Percentiles rank a stretch among this genome's conserved stretches.
These are phyloP conservation scores for Bambusicola thoracicus DNA, from an alignment of 2,113 vertebrate species.

Conservation along the genomic window DNA sequence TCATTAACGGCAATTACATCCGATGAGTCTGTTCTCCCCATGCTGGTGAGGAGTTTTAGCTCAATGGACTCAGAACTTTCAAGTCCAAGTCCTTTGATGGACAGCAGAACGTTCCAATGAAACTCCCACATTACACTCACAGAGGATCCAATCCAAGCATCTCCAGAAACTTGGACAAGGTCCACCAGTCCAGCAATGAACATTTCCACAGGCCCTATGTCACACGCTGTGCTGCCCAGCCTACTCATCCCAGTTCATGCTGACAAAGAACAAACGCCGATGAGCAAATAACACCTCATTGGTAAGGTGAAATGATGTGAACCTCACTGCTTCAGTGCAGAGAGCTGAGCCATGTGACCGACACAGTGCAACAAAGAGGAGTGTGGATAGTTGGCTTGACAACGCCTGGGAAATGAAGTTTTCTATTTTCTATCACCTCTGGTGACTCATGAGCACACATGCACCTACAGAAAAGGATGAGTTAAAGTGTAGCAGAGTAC, in stretches of 20 bases:
- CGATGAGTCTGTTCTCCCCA: background rate
- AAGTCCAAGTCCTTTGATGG: background rate
- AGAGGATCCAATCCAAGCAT: background rate
- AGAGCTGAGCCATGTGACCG: background rate
- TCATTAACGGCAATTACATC: background rate
- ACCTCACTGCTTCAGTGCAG: background rate
- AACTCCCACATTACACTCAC: background rate
- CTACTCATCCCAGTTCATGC: background rate
- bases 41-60: background rate
- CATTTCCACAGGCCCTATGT: background rate
- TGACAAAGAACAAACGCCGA: background rate
- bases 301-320: background rate
- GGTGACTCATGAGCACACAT: background rate
- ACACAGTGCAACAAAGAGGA: background rate
- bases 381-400: background rate
- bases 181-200: background rate
- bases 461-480: background rate
- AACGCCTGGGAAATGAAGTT: background rate
- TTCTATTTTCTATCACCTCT: background rate
- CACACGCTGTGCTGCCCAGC: background rate
- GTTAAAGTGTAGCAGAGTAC: background rate
- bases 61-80: background rate
- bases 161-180: background rate
- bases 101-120: background rate
- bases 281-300: background rate